Percentiles rank a stretch among this genome's conserved stretches.
Conservation (phyloP, 1,140 invertebrate species). For the Meloidogyne hapla region DNA sequence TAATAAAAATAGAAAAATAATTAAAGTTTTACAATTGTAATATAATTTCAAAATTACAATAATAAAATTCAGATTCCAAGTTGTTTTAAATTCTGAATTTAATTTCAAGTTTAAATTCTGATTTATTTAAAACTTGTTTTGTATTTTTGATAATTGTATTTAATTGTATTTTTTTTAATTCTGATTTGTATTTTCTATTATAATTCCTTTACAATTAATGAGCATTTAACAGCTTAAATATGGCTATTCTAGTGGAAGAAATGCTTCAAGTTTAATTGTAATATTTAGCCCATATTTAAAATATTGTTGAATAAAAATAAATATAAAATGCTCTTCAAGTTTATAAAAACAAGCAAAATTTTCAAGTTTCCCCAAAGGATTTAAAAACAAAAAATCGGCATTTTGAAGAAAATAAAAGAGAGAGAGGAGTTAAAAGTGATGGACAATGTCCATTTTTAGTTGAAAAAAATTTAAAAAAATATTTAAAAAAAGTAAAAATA, state of each 20-base stretch:
- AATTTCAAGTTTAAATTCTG: not conserved
- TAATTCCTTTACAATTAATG: no score
- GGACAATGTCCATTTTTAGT: not conserved
- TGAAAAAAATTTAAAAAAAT: not conserved
- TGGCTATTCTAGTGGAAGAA: not conserved
- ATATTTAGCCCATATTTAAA: not conserved
- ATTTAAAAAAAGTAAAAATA: not conserved
- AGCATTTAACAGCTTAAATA: not conserved
- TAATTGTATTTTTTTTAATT: no score
- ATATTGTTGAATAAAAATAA: not conserved
- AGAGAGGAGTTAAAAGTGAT: not conserved
- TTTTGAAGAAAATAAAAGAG: not conserved
- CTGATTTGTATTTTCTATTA: no score
- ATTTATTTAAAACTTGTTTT: not conserved
- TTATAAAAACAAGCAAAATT: not conserved
- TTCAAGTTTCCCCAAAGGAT: slow-evolving; percentile 5
- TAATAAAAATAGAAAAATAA: no score
- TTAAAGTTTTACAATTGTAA: no score
- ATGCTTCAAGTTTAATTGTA: not conserved
- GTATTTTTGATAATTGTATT: no score
- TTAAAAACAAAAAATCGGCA: slow-evolving; percentile 3
- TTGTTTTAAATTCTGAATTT: no score
- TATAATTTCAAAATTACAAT: not conserved
- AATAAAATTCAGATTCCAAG: no score
- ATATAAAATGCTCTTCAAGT: not conserved